Conservation (phyloP, 2,797 vertebrate genomes). For the Gallinago solitaria region DNA sequence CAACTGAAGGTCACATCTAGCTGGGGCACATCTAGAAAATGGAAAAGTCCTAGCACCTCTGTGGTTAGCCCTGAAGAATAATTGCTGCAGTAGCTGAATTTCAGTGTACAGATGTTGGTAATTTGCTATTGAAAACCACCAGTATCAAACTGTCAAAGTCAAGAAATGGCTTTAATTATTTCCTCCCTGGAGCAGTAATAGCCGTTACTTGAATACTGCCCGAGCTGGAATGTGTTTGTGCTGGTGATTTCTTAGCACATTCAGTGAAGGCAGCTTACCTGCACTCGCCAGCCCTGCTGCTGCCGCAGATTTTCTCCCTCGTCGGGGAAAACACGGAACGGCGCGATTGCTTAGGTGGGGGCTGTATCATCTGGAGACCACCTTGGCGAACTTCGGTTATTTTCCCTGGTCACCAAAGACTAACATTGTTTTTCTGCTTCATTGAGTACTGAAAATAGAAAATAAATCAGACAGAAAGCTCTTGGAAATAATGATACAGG, state of each 20-base stretch:
- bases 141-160: conserved; percentile 60
- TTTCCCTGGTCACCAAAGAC: conserved; percentile 27
- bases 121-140: conserved; percentile 59
- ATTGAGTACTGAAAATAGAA: conserved; percentile 2
- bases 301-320: not conserved
- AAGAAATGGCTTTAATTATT: conserved; percentile 72
- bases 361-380: not conserved
- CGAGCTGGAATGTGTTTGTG: conserved; percentile 17
- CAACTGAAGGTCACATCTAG: conserved; percentile 5
- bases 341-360: not conserved
- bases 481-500: not conserved
- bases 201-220: conserved; percentile 30
- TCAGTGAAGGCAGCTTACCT: not conserved
- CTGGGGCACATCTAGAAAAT: not conserved
- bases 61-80: not conserved
- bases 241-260: not conserved
- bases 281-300: not conserved
- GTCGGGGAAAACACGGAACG: not conserved
- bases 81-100: conserved; percentile 25
- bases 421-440: conserved; percentile 43
- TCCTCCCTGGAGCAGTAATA: conserved; percentile 56
- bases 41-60: conserved; percentile 9
- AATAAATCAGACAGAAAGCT: conserved; percentile 32
- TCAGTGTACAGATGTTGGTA: conserved; percentile 48
- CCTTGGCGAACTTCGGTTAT: not conserved